A percentile compares a stretch with the other conserved stretches of the same genome.
phyloP scores from a whole-genome alignment of 2,113 vertebrate species.

The Blennius ocellaris region DNA sequence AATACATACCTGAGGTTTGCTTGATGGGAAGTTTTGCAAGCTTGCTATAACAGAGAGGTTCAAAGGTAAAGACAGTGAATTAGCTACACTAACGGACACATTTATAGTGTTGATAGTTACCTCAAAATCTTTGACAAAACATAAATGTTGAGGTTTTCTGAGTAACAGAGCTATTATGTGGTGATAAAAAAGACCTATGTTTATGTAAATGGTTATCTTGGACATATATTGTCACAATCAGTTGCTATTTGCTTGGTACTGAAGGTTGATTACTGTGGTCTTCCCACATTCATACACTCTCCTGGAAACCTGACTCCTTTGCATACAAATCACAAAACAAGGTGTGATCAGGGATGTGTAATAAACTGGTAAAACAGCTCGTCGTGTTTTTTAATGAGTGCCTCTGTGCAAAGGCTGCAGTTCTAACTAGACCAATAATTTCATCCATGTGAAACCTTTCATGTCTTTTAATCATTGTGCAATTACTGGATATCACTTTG shows the following conservation, averaged over 20 bases:
- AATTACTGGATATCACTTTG: not conserved
- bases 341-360: not conserved
- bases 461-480: conserved; percentile 16
- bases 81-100: no score
- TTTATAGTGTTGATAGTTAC: no score
- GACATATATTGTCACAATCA: not conserved
- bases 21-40: no score
- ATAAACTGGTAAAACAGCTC: conserved; percentile 17
- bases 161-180: no score
- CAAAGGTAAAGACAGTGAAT: no score
- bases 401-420: not conserved
- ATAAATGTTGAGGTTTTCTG: no score
- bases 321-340: conserved; percentile 5
- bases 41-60: no score
- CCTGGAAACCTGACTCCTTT: not conserved
- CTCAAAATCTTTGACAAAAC: no score
- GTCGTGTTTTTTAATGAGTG: not conserved
- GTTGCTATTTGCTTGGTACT: not conserved
- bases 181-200: no score
- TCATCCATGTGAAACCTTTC: not conserved
- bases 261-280: not conserved
- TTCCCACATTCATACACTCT: not conserved
- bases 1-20: no score
- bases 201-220: not conserved
- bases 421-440: conserved; percentile 31